Evolutionary conservation across 2,113 vertebrate species (phyloP).

Genomic region (Pomatostomus ruficeps): DNA sequence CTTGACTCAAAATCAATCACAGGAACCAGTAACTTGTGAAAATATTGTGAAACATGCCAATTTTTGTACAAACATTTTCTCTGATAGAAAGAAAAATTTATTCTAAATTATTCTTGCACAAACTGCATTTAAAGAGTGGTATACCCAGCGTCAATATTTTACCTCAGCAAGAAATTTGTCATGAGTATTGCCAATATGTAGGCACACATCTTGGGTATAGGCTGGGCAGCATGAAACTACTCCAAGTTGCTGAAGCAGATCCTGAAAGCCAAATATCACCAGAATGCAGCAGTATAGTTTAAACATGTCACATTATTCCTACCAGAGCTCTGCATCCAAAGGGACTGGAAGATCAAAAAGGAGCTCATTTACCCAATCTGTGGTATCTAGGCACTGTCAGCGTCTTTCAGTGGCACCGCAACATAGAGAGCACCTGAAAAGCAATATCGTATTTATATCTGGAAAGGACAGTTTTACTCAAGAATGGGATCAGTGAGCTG

Average conservation of each 20-base stretch:
- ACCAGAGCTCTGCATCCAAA: not conserved
- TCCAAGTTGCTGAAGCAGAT: not conserved
- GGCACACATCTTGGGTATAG: not conserved
- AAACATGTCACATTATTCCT: not conserved
- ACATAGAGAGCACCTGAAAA: not conserved
- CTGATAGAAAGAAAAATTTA: not conserved
- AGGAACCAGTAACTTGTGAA: not conserved
- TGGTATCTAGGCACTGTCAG: not conserved
- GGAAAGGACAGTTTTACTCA: not conserved
- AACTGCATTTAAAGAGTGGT: not conserved
- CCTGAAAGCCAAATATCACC: not conserved
- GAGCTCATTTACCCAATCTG: not conserved
- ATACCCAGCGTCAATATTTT: not conserved
- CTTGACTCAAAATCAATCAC: not conserved
- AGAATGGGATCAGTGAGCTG: not conserved
- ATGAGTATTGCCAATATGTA: not conserved
- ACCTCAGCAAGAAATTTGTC: not conserved
- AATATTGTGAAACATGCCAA: not conserved
- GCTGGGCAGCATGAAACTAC: not conserved
- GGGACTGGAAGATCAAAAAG: not conserved
- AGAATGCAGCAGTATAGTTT: not conserved
- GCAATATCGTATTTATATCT: not conserved
- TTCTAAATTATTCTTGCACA: not conserved
- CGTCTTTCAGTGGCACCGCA: not conserved
- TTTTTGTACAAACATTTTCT: not conserved